phyloP scores from a whole-genome alignment of 2,113 vertebrate genomes.

The Pithys albifrons region DNA sequence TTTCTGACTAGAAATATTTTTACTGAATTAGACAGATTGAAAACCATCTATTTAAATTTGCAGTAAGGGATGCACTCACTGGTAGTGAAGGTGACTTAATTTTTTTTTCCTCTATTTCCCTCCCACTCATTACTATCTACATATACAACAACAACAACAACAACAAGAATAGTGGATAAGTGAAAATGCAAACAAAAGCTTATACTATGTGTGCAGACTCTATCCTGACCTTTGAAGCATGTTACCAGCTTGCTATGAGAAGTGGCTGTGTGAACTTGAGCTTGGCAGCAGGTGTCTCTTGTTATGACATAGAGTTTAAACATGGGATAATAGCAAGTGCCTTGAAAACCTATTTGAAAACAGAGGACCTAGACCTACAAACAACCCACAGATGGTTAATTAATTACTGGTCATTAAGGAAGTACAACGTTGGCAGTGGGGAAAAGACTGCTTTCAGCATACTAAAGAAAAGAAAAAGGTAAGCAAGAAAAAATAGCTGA shows the following conservation, averaged over 20 bases:
- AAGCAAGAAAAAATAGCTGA: slow-evolving; percentile 32
- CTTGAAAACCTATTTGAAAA: background rate
- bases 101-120: background rate
- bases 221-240: background rate
- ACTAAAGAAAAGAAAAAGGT: background rate
- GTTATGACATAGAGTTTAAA: background rate
- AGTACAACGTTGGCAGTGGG: background rate
- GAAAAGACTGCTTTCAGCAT: slow-evolving; percentile 11
- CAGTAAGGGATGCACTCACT: background rate
- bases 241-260: background rate
- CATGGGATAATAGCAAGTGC: background rate
- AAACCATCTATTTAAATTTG: background rate
- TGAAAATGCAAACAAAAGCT: background rate
- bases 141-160: background rate
- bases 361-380: background rate
- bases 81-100: background rate
- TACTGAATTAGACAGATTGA: background rate
- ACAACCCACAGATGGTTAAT: background rate
- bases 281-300: background rate
- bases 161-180: background rate
- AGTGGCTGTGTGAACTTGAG: background rate
- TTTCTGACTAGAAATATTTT: background rate
- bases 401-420: slow-evolving; percentile 12
- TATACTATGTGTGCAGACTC: background rate
- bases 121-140: background rate